Evolutionary conservation across 2,113 vertebrate genomes (phyloP).

Genomic region (Nannospalax galili): DNA sequence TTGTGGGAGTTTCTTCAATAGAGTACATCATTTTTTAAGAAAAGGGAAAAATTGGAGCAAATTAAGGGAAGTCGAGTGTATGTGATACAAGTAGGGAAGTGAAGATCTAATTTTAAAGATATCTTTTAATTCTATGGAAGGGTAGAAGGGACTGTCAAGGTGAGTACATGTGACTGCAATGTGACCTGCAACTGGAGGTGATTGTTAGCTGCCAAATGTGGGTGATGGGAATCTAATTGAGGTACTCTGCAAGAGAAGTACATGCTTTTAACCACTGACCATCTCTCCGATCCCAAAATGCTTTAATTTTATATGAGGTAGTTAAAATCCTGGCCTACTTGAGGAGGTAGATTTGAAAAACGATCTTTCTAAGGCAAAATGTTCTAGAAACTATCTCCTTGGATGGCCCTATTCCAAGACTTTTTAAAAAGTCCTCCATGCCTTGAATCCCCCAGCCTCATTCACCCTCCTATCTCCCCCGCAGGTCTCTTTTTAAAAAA

Average conservation of each 20-base stretch:
- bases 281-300: neutral
- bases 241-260: too few species aligned
- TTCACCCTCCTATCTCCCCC: too few species aligned
- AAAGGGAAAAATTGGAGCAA: neutral
- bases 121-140: neutral
- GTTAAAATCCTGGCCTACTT: neutral
- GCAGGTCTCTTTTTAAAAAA: too few species aligned
- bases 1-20: too few species aligned
- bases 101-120: neutral
- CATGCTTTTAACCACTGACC: neutral
- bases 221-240: neutral
- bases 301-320: neutral
- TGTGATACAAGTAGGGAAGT: neutral
- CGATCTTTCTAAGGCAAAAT: neutral
- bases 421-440: conserved; percentile 7
- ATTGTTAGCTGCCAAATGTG: neutral
- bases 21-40: neutral
- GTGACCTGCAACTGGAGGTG: too few species aligned
- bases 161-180: too few species aligned
- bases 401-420: neutral
- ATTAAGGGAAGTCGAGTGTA: neutral
- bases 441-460: too few species aligned
- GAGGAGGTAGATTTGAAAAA: neutral
- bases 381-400: neutral
- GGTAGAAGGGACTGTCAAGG: too few species aligned